Conservation (phyloP, 2,113 vertebrate species). For the Chaenogobius annularis region DNA sequence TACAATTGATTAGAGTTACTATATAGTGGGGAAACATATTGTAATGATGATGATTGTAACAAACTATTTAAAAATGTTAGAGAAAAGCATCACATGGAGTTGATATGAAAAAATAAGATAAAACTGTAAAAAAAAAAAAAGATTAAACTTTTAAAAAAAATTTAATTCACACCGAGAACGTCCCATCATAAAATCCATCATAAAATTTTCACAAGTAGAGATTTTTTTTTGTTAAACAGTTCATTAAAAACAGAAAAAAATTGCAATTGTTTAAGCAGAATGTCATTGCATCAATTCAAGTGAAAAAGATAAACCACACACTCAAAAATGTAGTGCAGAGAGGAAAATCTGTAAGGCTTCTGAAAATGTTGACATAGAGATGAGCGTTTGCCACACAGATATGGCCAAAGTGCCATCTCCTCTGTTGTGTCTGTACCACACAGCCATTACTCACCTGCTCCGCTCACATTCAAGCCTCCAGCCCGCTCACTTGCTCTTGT, state of each 20-base stretch:
- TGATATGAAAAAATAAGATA: background rate
- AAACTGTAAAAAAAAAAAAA: background rate
- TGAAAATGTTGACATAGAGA: constrained; percentile 26
- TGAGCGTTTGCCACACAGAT: constrained; percentile 21
- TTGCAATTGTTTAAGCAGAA: constrained; percentile 24
- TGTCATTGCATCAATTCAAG: constrained; percentile 28
- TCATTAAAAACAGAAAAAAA: background rate
- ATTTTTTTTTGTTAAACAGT: background rate
- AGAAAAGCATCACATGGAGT: background rate
- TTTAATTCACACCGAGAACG: background rate
- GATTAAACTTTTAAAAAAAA: background rate
- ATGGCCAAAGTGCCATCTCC: constrained; percentile 27
- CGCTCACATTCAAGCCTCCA: constrained; percentile 35
- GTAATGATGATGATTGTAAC: no score
- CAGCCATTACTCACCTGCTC: constrained; percentile 25
- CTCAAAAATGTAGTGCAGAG: constrained; percentile 10
- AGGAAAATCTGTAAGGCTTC: constrained; percentile 44
- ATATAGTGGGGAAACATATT: no score
- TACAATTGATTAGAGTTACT: no score
- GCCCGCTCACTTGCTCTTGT: constrained; percentile 40
- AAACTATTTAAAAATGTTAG: no score
- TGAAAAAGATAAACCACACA: constrained; percentile 54
- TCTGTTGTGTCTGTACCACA: constrained; percentile 35
- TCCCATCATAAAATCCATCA: background rate
- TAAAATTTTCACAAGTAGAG: background rate